phyloP scores from a whole-genome alignment of 2,888 invertebrate genomes.

The Lymantria dispar region DNA sequence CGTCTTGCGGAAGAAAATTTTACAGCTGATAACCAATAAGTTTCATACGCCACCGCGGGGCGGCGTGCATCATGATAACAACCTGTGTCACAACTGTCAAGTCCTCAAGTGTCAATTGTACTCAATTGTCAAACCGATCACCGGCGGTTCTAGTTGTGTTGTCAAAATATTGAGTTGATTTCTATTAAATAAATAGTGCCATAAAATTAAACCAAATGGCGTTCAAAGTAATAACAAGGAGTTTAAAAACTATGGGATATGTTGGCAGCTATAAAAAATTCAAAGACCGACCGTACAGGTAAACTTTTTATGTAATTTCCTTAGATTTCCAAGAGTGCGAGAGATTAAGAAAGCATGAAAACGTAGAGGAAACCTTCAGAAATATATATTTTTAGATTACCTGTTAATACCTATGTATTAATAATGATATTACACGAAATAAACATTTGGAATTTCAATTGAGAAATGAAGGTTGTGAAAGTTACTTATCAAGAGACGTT shows the following conservation, averaged over 20 bases:
- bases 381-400: no score
- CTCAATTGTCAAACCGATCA: background rate
- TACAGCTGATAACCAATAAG: constrained; percentile 68
- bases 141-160: background rate
- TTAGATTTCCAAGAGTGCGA: background rate
- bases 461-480: no score
- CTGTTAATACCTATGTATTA: no score
- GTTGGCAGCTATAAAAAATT: constrained; percentile 68
- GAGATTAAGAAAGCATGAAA: no score
- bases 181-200: background rate
- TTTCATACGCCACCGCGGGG: constrained; percentile 44
- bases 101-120: constrained; percentile 17
- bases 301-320: constrained; percentile 19
- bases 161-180: background rate
- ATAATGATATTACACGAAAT: no score
- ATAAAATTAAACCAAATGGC: constrained; percentile 49
- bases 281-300: constrained; percentile 61
- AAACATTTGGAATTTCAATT: no score
- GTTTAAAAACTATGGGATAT: constrained; percentile 63
- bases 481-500: no score
- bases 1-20: constrained; percentile 66
- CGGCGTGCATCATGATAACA: constrained; percentile 51
- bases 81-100: constrained; percentile 35
- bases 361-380: no score
- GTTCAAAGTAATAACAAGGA: constrained; percentile 58